Evolutionary conservation across 2,888 invertebrate genomes (phyloP), one percentile per base, ranked within the genome.

Genomic region (Ctenicera cuprea): DNA sequence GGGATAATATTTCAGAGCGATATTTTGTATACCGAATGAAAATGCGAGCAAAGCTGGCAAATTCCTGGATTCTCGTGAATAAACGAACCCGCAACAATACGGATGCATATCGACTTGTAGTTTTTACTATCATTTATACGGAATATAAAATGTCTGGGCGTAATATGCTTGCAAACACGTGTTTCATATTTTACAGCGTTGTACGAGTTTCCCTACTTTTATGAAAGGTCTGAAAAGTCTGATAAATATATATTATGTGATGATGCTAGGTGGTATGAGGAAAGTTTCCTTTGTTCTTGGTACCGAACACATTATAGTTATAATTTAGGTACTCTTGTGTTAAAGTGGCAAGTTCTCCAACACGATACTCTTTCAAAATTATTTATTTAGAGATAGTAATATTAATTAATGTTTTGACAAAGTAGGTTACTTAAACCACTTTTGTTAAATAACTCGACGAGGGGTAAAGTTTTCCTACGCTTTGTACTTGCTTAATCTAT

Each of bases 141-240:
- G 33, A 14, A 12, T 50, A 50, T 22, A 50, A 50, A 50, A 26
- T 52, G 26, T 9, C 11, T 22, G 54, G 54, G 3, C 54, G 54
- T 54, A 54, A 54, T 30, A 54, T 33, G 30, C 30, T 30, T 54
- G 54, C n/a, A 54, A 52, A 54, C 54, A 54, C 33, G 54, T 54
- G 54, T 54, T 30, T n/a, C 54, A 54, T 54, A 54, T 54, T 54
- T 54, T 54, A 54, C 54, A 22, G 8, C 54, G 26, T 26, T 52
- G 12, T 22, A 18, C 38, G 3, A 3, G 26, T 12, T 26, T 52
- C 52, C n/a, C 26, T 26, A 52, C 52, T 52, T 52, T 52, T 52
- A 52, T 26, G 12, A 52, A 52, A 22, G 26, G 52, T 5, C 52
- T 52, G 52, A 52, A 52, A 26, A 33, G 3, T 54, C 54, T 54